Evolutionary conservation across 2,113 vertebrate genomes (phyloP).

Genomic region (Kobus ellipsiprymnus): DNA sequence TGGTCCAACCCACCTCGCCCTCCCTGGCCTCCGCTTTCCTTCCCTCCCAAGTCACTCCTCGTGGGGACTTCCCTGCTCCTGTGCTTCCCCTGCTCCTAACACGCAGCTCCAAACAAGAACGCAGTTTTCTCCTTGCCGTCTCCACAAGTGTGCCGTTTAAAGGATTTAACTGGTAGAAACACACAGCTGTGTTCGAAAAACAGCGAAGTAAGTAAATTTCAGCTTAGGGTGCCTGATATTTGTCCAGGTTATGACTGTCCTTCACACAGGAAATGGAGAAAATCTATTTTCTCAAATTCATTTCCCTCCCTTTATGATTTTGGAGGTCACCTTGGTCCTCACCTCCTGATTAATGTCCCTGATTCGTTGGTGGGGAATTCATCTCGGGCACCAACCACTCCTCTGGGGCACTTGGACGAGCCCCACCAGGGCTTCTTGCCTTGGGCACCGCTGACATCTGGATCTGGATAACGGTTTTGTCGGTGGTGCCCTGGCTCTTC

Average conservation of each 20-base stretch:
- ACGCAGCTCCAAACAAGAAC: background rate
- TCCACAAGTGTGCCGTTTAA: fast-evolving
- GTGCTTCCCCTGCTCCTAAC: fast-evolving
- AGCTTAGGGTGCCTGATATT: no score
- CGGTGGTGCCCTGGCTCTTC: background rate
- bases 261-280: background rate
- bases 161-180: background rate
- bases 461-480: background rate
- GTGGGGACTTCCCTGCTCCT: background rate
- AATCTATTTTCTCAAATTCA: background rate
- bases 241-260: background rate
- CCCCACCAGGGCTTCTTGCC: background rate
- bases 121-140: background rate
- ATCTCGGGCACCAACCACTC: no score
- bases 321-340: background rate
- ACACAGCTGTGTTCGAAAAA: background rate
- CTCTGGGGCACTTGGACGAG: background rate
- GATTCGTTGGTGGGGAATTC: background rate
- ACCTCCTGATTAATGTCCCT: background rate
- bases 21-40: background rate
- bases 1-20: fast-evolving
- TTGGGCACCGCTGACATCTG: fast-evolving
- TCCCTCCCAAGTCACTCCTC: fast-evolving
- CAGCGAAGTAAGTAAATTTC: background rate
- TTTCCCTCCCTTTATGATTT: background rate